Evolutionary conservation across 64 coral and sea anemone genomes (phyloP), one percentile per base, ranked within the genome.

Genomic region (Montipora efflorescens): DNA sequence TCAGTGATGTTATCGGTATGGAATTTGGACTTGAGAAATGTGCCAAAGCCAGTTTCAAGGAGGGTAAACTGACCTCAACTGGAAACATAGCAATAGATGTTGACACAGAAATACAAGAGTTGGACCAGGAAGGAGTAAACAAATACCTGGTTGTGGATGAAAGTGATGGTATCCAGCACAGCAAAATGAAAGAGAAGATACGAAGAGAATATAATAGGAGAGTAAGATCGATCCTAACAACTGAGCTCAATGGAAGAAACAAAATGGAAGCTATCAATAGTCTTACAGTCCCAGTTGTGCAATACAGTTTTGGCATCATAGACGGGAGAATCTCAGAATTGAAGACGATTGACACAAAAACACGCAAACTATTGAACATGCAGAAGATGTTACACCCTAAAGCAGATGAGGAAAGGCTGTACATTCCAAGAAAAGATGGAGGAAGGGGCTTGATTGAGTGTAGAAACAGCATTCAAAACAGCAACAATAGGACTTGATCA

Each of bases 141-240:
- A 85, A 84, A 92, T 92, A 84, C 59, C 67, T 92, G n/a, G 80
- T 80, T 23, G 47, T 92, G 15, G 73, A 92, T 43, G 79, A 92
- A 51, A 83, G 78, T 22, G 48, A 83, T 81, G 90, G 90, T 15
- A 92, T 92, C 48, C 75, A 90, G 49, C 88, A 90, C 47, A 67
- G 75, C 25, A 90, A 66, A 25, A 80, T 90, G 88, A 62, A 83
- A 83, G 80, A 87, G n/a, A 74, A 74, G 67, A 87, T 70, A 36
- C 43, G 67, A 51, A 87, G 74, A 74, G 84, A 74, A 69, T 74
- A 74, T 47, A 20, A 74, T 53, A 74, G 67, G 70, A 87, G 84
- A 74, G 66, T 69, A 10, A 87, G 51, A 87, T 50, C 51, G 84
- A 74, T 75, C 19, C 67, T 87, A 23, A 87, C 48, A 51, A 67